Conservation (phyloP, 2,888 invertebrate genomes). For the Argynnis bischoffii region DNA sequence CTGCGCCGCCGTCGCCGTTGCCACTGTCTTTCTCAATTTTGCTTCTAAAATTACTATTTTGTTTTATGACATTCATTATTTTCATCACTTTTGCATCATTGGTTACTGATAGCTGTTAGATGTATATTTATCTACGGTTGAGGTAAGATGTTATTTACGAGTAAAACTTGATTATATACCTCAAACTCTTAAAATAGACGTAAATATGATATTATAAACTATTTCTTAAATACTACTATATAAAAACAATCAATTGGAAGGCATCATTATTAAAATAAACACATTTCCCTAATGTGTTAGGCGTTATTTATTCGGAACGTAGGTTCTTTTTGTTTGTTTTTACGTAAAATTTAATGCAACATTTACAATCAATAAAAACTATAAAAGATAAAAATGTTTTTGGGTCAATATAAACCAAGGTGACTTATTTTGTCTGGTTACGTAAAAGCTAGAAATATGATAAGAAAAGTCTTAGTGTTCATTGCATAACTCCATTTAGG, state of each 20-base stretch:
- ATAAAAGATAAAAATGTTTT: neutral
- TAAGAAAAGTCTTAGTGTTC: slow-evolving; percentile 27
- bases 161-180: too few species aligned
- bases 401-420: slow-evolving; percentile 23
- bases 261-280: neutral
- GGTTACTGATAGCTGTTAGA: too few species aligned
- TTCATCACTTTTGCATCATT: neutral
- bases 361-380: neutral
- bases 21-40: slow-evolving; percentile 41
- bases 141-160: too few species aligned
- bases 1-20: slow-evolving; percentile 54
- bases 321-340: neutral
- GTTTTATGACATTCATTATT: slow-evolving; percentile 6
- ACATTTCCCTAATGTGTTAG: too few species aligned
- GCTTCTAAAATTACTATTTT: slow-evolving; percentile 6
- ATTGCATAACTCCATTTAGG: slow-evolving; percentile 34
- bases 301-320: neutral
- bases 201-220: too few species aligned
- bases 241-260: neutral
- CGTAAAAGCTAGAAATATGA: slow-evolving; percentile 35
- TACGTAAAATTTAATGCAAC: too few species aligned
- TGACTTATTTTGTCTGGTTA: slow-evolving; percentile 33
- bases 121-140: too few species aligned
- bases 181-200: too few species aligned
- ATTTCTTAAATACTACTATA: too few species aligned